Percentiles rank a stretch among this genome's conserved stretches.
Evolutionary conservation across 2,113 vertebrate species (phyloP).

Genomic region (Melospiza georgiana): DNA sequence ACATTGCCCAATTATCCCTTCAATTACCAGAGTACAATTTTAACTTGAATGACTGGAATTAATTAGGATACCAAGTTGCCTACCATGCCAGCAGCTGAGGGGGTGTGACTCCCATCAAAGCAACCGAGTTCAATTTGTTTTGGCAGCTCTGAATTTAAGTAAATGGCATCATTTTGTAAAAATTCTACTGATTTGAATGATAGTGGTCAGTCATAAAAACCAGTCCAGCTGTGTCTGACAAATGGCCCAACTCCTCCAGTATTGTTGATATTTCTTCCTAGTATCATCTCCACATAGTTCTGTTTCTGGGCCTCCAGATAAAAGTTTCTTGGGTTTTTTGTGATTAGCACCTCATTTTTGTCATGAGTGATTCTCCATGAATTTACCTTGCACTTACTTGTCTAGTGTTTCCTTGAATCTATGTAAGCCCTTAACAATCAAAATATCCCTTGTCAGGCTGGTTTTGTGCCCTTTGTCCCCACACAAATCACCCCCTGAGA

Average conservation of each 20-base stretch:
- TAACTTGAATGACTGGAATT: background rate
- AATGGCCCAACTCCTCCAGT: background rate
- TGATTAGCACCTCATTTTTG: background rate
- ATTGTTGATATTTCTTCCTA: background rate
- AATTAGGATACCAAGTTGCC: background rate
- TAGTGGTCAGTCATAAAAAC: background rate
- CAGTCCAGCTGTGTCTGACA: background rate
- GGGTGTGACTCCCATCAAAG: background rate
- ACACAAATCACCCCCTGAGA: background rate
- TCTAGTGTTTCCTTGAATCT: background rate
- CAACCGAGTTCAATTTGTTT: background rate
- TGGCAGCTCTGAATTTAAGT: background rate
- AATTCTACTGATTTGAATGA: background rate
- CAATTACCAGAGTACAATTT: background rate
- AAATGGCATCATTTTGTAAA: background rate
- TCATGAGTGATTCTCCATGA: background rate
- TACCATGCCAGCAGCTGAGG: background rate
- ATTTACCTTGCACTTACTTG: background rate
- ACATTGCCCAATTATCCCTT: background rate
- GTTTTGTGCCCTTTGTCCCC: background rate
- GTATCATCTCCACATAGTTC: background rate
- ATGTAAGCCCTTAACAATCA: background rate
- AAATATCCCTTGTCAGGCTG: background rate
- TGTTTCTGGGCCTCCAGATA: background rate
- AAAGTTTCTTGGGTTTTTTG: fast-evolving